Base-by-base conservation (phyloP, 2,113 vertebrate species). In the Rhadina sibilatrix region DNA sequence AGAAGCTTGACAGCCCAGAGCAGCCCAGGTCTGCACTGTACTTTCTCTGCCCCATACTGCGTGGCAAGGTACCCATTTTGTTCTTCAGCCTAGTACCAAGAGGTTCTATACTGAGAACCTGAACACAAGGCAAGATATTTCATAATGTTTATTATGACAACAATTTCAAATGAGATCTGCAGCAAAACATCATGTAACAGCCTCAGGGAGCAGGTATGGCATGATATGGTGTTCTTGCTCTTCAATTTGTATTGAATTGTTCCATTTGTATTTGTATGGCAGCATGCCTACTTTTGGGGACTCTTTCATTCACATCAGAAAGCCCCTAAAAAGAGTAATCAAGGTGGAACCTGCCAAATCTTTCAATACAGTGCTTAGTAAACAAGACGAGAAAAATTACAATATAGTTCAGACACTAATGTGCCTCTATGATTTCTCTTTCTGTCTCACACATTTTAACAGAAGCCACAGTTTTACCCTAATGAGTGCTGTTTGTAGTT, bases 101-200 rank as follows among this genome's bases (percentile, higher is more conserved):
- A 74, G 12, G 15, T 53, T 69, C 10, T 6, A 4, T 20, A 74
- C 2, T 15, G 5, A 66, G 56, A 89, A 44, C n/a, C 13, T 52
- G 23, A 80, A 87, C 53, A 69, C 63, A 70, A 54, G 76, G 2
- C 44, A 81, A 50, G 30, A 35, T 28, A 68, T 68, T 90, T 71
- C 27, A 90, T 83, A 31, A 44, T 11, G 28, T 96, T 96, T 94
- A 96, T 96, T 96, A 50, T 46, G 18, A 64, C 37, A 83, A 44
- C 49, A 80, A 42, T 68, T 78, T 88, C 38, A 75, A 63, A 70
- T 30, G 23, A 75, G 44, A n/a, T 12, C 68, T 78, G 86, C 80
- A 93, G 92, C 60, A 71, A 56, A 83, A 50, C 1, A 13, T 50
- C 66, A 57, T 9, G 0, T 42, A 38, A 33, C 42, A 60, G 66